phyloP scores from a whole-genome alignment of 2,113 vertebrate species.

The Anolis sagrei region DNA sequence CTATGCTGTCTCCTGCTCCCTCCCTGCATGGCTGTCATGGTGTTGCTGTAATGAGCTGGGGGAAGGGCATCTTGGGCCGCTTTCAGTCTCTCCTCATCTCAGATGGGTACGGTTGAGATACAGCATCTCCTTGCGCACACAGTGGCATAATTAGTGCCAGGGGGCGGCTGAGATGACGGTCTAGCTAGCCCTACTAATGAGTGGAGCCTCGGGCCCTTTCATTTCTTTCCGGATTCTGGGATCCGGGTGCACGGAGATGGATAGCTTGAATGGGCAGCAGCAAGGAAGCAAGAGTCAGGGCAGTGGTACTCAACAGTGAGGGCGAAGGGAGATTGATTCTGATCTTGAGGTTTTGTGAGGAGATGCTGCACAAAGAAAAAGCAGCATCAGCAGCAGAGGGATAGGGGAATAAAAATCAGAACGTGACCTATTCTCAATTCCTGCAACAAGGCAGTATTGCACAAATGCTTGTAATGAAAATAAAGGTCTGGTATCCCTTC shows the following conservation, averaged over 20 bases:
- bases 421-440: neutral
- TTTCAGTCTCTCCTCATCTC: slow-evolving; percentile 13
- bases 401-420: no score
- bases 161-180: neutral
- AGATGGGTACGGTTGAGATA: slow-evolving; percentile 14
- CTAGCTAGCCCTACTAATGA: slow-evolving; percentile 26
- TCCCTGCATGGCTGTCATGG: slow-evolving; percentile 24
- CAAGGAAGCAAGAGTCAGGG: neutral
- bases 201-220: slow-evolving; percentile 16
- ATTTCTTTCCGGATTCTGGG: slow-evolving; percentile 25
- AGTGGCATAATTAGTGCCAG: slow-evolving; percentile 37
- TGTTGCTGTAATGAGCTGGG: slow-evolving; percentile 34
- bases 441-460: neutral
- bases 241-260: neutral
- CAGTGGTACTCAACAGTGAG: neutral
- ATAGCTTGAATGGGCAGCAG: neutral
- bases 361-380: neutral
- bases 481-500: no score
- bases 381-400: neutral
- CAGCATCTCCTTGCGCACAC: slow-evolving; percentile 1
- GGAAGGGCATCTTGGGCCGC: slow-evolving; percentile 7
- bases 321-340: no score
- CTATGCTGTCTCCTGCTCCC: neutral
- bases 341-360: neutral
- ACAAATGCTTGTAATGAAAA: neutral